Base-by-base conservation (phyloP, 2,113 vertebrate genomes). In the Microcebus lehilahytsara region DNA sequence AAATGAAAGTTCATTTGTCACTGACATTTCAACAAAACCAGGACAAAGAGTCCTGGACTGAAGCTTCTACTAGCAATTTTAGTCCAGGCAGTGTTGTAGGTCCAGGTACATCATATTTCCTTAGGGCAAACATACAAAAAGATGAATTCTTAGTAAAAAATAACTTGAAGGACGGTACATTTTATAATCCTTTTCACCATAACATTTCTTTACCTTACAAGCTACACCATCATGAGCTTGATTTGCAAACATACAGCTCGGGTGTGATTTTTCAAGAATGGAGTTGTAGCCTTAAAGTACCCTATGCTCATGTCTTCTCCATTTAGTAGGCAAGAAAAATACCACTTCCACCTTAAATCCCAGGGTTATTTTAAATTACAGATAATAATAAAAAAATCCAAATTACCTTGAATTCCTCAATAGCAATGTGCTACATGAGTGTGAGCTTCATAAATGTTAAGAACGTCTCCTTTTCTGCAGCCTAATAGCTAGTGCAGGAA, bases 331-430 rank as follows among this genome's bases (percentile, higher is more conserved):
- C 22, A 77, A 77, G 78, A 88, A 69, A 69, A 71, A 14, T 85
- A 85, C 40, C 22, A 51, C 34, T 86, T 94, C 34, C 10, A 37
- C 19, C 58, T 87, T 77, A 84, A 92, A 88, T 74, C n/a, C 91
- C 17, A 77, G 79, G 5, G 42, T 85, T 83, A 89, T 81, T 81
- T 94, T 94, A 89, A 95, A 80, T 96, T 75, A 71, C 77, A 89
- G 51, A 12, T 14, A 60, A 72, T 66, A 14, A 46, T 46, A 27
- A 66, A 90, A 85, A 93, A 67, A 81, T 81, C 19, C 51, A 93
- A 51, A 83, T 58, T 83, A 34, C 22, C 49, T 86, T 90, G 58
- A 93, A 79, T 79, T 88, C 12, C 49, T 85, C 72, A 42, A 23
- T 22, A 49, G 12, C 77, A 92, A 89, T 71, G 34, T 77, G 42